Conservation (phyloP, 1,140 invertebrate genomes). For the Drosophila sucinea region DNA sequence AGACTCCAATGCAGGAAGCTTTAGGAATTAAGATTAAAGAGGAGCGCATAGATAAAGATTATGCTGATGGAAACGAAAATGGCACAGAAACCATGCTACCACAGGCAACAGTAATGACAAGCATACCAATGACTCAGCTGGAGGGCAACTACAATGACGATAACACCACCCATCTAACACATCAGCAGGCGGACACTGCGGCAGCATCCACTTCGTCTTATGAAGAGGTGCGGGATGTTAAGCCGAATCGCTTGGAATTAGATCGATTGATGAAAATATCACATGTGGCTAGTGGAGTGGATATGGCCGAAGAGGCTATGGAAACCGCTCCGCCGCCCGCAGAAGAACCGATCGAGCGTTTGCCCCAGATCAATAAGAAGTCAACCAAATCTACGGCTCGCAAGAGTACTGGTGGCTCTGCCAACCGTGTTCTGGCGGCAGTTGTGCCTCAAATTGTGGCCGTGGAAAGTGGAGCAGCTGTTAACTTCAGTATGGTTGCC, state of each 20-base stretch:
- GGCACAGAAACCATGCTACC: constrained; percentile 26
- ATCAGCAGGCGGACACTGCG: background rate
- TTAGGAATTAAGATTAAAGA: constrained; percentile 53
- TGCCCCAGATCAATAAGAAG: background rate
- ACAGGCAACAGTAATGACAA: constrained; percentile 68
- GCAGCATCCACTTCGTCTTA: background rate
- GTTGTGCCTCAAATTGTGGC: constrained; percentile 61
- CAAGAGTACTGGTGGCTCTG: constrained; percentile 53
- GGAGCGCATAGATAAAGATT: constrained; percentile 49
- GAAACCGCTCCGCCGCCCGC: constrained; percentile 40
- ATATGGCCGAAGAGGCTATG: constrained; percentile 62
- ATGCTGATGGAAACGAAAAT: background rate
- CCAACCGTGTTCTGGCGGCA: background rate
- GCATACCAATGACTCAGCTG: constrained; percentile 71
- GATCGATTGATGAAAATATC: constrained; percentile 73
- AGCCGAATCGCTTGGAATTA: constrained; percentile 70
- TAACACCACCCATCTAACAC: background rate
- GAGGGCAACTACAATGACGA: constrained; percentile 39
- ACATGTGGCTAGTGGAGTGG: constrained; percentile 66
- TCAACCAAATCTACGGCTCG: constrained; percentile 51
- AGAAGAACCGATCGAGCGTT: background rate
- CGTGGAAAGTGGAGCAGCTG: constrained; percentile 51
- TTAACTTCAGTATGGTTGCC: constrained; percentile 30
- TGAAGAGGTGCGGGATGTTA: constrained; percentile 58
- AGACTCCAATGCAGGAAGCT: background rate